Evolutionary conservation across 64 coral and sea anemone species (phyloP), one percentile per base, ranked within the genome.

Genomic region (Pocillopora verrucosa): DNA sequence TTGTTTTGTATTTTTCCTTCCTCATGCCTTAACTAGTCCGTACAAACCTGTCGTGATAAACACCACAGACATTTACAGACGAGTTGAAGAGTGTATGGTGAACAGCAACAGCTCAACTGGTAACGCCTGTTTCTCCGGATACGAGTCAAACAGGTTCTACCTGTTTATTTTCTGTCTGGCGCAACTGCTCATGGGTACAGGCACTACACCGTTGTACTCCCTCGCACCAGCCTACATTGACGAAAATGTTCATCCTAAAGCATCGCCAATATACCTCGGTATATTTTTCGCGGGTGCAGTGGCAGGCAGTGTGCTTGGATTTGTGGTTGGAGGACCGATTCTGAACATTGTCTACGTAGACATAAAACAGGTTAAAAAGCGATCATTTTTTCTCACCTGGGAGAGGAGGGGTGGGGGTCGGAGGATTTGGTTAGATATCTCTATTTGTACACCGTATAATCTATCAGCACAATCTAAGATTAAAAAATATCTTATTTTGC

Each of bases 181-280:
- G 1, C 96, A 98, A 80, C 67, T 98, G 70, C 41, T 98, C 57
- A 98, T 98, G 77, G 96, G 96, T 38, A 90, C 90, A 1, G 96
- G 96, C 0, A 94, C 93, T 0, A 89, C 93, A 13, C 93, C 96
- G 20, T 77, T 98, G 64, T 98, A 89, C 80, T 92, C 90, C 19
- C 90, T 98, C 17, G 96, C 79, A 34, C 96, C 96, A 2, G 93
- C 93, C 2, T 98, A 95, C 56, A 94, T 98, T 82, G 96, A 98
- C 36, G 96, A 98, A 83, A 98, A 98, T 65, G 86, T 98, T 1
- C 87, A 95, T 24, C 96, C 96, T 10, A 90, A 92, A 62, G 88
- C 92, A 36, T 80, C 84, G 11, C 96, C 96, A 22, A 72, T 98
- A 70, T 92, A 92, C 61, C 65, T 98, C 5, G 67, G 38, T 10